phyloP scores from a whole-genome alignment of 2,797 vertebrate genomes.

The Myoxocephalus aenaeus region DNA sequence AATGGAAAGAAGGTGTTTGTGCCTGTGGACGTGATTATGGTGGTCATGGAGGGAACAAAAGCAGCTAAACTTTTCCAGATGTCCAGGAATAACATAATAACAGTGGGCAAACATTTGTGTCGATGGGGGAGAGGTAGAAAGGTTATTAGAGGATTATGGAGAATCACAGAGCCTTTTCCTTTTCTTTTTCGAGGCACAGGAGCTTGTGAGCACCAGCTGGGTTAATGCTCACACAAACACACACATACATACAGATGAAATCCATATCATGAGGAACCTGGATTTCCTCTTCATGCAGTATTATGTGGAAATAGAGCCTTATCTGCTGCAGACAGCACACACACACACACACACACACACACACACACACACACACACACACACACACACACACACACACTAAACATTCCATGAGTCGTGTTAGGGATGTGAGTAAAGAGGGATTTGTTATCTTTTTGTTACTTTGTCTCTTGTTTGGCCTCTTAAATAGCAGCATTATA shows the following conservation, averaged over 20 bases:
- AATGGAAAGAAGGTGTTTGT: slow-evolving; percentile 78
- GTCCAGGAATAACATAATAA: slow-evolving; percentile 77
- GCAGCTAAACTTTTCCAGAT: slow-evolving; percentile 83
- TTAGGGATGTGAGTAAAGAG: slow-evolving; percentile 33
- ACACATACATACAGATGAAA: slow-evolving; percentile 58
- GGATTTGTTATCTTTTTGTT: slow-evolving; percentile 40
- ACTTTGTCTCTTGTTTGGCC: slow-evolving; percentile 18
- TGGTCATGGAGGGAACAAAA: slow-evolving; percentile 71
- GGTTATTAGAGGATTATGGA: slow-evolving; percentile 77
- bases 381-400: slow-evolving; percentile 12
- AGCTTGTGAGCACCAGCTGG: slow-evolving; percentile 64
- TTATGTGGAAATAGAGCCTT: slow-evolving; percentile 46
- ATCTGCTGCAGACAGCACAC: slow-evolving; percentile 31
- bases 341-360: slow-evolving; percentile 9
- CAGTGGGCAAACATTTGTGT: slow-evolving; percentile 64
- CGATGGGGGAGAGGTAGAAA: slow-evolving; percentile 57
- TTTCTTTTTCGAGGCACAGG: slow-evolving; percentile 41
- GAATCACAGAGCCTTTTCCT: slow-evolving; percentile 63
- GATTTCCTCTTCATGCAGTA: slow-evolving; percentile 68
- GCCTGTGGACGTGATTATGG: slow-evolving; percentile 73
- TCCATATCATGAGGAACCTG: slow-evolving; percentile 69
- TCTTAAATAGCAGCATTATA: slow-evolving; percentile 17
- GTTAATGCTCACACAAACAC: slow-evolving; percentile 56
- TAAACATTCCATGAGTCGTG: slow-evolving; percentile 4
- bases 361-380: slow-evolving; percentile 6